These are phyloP conservation scores for Trematocara nigrifrons DNA, from an alignment of 2,113 vertebrate genomes.

Conservation along the genomic window DNA sequence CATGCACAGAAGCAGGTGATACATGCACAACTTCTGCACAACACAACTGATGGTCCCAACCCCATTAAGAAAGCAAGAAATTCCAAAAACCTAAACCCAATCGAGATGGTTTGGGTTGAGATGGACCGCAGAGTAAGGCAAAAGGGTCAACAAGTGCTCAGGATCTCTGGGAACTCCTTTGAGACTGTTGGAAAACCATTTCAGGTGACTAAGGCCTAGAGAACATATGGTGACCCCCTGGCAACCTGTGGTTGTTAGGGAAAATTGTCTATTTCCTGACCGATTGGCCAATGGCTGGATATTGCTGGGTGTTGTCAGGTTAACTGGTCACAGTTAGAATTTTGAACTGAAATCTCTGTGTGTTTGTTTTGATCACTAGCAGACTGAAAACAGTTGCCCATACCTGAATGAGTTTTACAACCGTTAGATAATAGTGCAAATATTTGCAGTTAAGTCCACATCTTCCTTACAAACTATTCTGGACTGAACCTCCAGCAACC, in stretches of 20 bases:
- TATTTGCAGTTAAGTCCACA: not conserved
- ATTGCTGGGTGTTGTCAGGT: not conserved
- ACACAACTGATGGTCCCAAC: not conserved
- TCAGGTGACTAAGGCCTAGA: not conserved
- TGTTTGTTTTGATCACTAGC: not conserved
- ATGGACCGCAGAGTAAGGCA: not conserved
- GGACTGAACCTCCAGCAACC: not conserved
- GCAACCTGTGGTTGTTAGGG: not conserved
- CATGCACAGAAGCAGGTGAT: not conserved
- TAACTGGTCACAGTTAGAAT: not conserved
- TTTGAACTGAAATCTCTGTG: not conserved
- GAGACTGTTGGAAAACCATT: not conserved
- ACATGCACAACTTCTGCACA: not conserved
- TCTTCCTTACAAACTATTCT: not conserved
- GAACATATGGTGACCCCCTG: not conserved
- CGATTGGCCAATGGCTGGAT: not conserved
- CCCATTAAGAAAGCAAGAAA: not conserved
- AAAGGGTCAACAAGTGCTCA: not conserved
- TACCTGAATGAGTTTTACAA: not conserved
- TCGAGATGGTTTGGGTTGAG: not conserved
- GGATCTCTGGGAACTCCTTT: not conserved
- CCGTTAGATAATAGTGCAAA: not conserved
- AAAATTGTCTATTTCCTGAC: not conserved
- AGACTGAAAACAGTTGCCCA: not conserved
- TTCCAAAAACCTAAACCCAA: not conserved